Conservation (phyloP, 2,797 vertebrate species). For the Melanotaenia trifasciata region DNA sequence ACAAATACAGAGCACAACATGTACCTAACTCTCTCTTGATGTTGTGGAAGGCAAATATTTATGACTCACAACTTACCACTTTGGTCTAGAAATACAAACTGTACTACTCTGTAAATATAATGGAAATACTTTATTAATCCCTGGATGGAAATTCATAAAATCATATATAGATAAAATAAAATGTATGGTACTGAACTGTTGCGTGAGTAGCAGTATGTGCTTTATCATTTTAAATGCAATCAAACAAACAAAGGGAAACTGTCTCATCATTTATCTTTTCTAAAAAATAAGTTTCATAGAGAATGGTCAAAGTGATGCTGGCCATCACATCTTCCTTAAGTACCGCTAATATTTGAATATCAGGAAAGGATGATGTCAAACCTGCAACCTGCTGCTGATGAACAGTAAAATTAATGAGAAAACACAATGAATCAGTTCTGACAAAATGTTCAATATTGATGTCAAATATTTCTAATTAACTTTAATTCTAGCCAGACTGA, state of each 20-base stretch:
- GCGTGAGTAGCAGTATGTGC: too few species aligned
- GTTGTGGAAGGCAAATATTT: too few species aligned
- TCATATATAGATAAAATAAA: too few species aligned
- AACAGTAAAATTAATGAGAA: neutral
- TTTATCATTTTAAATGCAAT: too few species aligned
- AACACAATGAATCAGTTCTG: neutral
- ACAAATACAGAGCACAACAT: neutral
- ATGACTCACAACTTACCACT: neutral
- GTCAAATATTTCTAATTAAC: neutral
- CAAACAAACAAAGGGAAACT: too few species aligned
- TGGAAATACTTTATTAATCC: too few species aligned
- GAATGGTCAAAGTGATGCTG: neutral
- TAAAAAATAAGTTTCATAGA: too few species aligned
- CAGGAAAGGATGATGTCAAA: neutral
- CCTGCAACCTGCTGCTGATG: neutral
- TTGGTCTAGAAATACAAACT: neutral
- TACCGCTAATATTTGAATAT: neutral
- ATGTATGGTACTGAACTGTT: too few species aligned
- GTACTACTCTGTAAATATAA: too few species aligned
- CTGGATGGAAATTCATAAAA: too few species aligned
- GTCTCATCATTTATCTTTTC: too few species aligned
- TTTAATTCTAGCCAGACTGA: constrained; percentile 8
- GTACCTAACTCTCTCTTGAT: fast-evolving
- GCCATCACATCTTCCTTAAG: neutral
- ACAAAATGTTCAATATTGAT: constrained; percentile 1